Base-by-base conservation (phyloP, 2,888 invertebrate species). In the Drosophila sordidapex region DNA sequence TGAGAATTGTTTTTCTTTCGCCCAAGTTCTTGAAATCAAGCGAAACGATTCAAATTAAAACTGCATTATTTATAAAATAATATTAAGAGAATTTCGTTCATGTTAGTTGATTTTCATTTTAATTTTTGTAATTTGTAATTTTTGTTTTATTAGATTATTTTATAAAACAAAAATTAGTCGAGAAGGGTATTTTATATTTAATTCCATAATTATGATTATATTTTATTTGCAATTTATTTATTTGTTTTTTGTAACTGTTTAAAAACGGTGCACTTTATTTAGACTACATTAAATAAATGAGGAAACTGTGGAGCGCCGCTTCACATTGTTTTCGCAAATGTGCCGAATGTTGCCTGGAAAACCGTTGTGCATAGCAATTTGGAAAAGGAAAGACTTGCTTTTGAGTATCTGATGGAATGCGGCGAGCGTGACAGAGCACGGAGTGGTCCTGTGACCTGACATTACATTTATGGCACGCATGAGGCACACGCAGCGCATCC, bases 381-480 rank as follows among this genome's bases (percentile, higher is more conserved):
- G 15, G 13, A 15, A 56, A 49, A 6, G 35, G 46, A 60, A 48
- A 36, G 31, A 61, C 53, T 48, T 43, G 13, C 49, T 25, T 31
- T 48, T 15, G 48, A 48, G 27, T 27, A 21, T 38, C 35, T 63
- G 64, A 21, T 33, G 36, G 46, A 51, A n/a, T 35, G 25, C 27
- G 52, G 25, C 13, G 27, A 21, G 38, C 61, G 58, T 58, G 40
- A 57, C 61, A 57, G 31, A 27, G 10, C 57, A 27, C 4, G 11
- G 2, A 31, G 27, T 13, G 35, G 60, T 31, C 52, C 31, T 52
- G 65, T 33, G 70, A 70, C 18, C 59, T 33, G 58, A 52, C 59
- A 78, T 79, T 66, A 79, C 66, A 77, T 77, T 81, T 69, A 79
- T 81, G 69, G 51, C 68, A 76, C 64, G 67, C 77, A 71, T 69